Evolutionary conservation across 2,888 invertebrate species (phyloP), one percentile per base, ranked within the genome.

Genomic region (Clivina fossor): DNA sequence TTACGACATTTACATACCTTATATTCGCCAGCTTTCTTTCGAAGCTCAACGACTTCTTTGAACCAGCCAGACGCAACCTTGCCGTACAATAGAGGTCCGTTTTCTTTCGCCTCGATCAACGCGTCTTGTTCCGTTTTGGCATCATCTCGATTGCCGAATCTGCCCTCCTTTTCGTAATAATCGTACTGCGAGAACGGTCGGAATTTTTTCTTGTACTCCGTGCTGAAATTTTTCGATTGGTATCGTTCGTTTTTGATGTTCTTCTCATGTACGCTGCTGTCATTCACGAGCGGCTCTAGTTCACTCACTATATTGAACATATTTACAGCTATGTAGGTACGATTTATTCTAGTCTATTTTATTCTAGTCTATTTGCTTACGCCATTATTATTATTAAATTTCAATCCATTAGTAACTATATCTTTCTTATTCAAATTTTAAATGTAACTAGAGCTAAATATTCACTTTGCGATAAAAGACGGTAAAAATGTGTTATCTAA

Each of bases 11-110:
- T 49, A 58, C 74, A 73, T 79, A 91, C 92, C 84, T 92, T 92
- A 77, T 96, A 97, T 77, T 95, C 94, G 70, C 90, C 91, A 69
- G 96, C 96, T 75, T 93, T 92, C 75, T 92, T 91, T 71, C 95
- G 86, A 69, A 95, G 83, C 77, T 95, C 95, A 70, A 92, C 82
- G 67, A 95, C 93, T 76, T 96, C 95, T 65, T 86, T 80, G 74
- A 84, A 85, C 86, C 86, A 86, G 70, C 81, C 77, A 67, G 84
- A 82, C 60, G 83, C 81, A 54, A 71, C 71, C 58, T 64, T 66
- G 4, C 66, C 71, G 49, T 72, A 71, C 68, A 69, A 65, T 53
- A 64, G 62, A 50, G 65, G 65, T 57, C 56, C 55, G 13, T 64
- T 61, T 49, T 69, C 68, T 56, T 67, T 66, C 61, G 61, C 64